These are phyloP conservation scores for Nephila pilipes DNA, from an alignment of 1,140 invertebrate genomes.

Conservation along the genomic window DNA sequence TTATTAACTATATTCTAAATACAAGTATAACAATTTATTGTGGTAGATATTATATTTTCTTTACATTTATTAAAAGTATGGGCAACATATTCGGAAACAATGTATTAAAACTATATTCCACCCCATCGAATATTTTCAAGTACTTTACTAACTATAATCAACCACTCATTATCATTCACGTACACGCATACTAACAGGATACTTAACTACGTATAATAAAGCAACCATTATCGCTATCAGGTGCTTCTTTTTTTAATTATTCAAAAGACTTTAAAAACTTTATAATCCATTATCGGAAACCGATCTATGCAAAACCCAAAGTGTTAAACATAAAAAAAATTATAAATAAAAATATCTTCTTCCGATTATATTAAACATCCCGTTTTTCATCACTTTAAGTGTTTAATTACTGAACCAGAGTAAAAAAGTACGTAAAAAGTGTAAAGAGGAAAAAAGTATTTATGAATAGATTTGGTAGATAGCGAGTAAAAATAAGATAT, in stretches of 20 bases:
- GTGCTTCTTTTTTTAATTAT: background rate
- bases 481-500: background rate
- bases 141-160: too few species aligned
- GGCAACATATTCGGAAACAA: too few species aligned
- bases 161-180: too few species aligned
- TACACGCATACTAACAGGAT: background rate
- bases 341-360: background rate
- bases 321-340: background rate
- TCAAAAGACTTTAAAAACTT: background rate
- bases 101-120: too few species aligned
- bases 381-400: background rate
- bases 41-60: too few species aligned
- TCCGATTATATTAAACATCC: background rate
- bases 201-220: background rate
- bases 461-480: background rate
- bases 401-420: background rate
- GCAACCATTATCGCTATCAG: background rate
- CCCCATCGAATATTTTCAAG: too few species aligned
- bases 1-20: too few species aligned
- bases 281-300: slow-evolving; percentile 18
- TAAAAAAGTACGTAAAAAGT: background rate
- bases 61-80: too few species aligned
- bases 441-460: background rate
- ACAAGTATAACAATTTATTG: too few species aligned
- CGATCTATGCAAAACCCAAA: background rate